Conservation (phyloP, 2,797 vertebrate species). For the Spinibarbus caldwelli region DNA sequence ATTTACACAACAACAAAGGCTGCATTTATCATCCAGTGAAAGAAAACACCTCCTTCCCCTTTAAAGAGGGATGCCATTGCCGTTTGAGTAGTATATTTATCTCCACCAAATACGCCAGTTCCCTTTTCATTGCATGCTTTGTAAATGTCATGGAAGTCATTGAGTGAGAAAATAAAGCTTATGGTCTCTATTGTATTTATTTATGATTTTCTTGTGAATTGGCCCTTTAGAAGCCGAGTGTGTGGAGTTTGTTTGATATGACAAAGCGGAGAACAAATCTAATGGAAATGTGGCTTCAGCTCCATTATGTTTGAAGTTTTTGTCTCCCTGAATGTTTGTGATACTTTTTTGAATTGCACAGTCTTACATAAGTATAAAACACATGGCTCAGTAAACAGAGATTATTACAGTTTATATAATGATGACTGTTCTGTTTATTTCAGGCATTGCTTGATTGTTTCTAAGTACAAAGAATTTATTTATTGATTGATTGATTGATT, state of each 20-base stretch:
- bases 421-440: neutral
- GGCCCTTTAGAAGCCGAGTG: conserved; percentile 7
- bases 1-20: conserved; percentile 30
- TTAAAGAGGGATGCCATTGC: conserved; percentile 33
- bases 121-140: conserved; percentile 18
- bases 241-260: conserved; percentile 23
- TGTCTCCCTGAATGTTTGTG: neutral
- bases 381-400: neutral
- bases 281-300: neutral
- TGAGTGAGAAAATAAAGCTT: conserved; percentile 42
- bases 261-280: conserved; percentile 1
- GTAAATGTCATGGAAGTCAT: conserved; percentile 39
- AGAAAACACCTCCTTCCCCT: conserved; percentile 32
- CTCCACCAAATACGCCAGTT: conserved; percentile 15
- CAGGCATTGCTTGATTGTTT: neutral
- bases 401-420: conserved; percentile 12
- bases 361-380: conserved; percentile 4
- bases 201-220: conserved; percentile 35
- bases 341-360: neutral
- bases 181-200: conserved; percentile 29
- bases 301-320: neutral
- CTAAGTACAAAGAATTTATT: neutral
- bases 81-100: conserved; percentile 21
- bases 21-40: conserved; percentile 41
- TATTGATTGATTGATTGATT: too few species aligned